These are phyloP conservation scores for Melanogrammus aeglefinus DNA, from an alignment of 2,797 vertebrate genomes.

Conservation along the genomic window DNA sequence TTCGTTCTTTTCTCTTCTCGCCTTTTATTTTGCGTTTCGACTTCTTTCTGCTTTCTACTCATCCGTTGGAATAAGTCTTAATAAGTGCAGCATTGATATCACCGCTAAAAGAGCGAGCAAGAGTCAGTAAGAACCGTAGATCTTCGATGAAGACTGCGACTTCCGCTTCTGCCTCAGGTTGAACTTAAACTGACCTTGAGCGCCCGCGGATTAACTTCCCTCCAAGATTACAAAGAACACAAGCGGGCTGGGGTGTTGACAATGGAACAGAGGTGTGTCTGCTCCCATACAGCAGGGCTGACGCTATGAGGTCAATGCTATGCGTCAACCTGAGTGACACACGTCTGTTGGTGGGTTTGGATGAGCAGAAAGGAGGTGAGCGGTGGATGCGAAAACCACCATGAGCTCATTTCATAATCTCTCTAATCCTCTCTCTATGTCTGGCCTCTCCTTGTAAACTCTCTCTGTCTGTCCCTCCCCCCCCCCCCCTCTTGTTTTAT, in stretches of 20 bases:
- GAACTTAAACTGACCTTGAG: too few relatives aligned
- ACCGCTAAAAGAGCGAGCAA: too few relatives aligned
- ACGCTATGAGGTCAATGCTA: not conserved
- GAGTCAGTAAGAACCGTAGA: too few relatives aligned
- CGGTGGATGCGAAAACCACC: not conserved
- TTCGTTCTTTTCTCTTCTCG: too few relatives aligned
- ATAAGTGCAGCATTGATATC: too few relatives aligned
- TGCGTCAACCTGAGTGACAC: not conserved
- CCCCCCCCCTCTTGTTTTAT: too few relatives aligned
- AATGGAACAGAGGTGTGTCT: not conserved
- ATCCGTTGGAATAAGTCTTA: too few relatives aligned
- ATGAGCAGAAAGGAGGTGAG: not conserved
- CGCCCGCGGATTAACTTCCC: not conserved
- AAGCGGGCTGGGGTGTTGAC: not conserved
- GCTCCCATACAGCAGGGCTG: too few relatives aligned
- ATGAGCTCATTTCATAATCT: not conserved
- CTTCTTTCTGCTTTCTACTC: too few relatives aligned
- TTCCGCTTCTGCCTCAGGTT: too few relatives aligned
- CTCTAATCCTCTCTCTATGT: not conserved
- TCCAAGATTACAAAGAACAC: not conserved
- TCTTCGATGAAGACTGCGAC: too few relatives aligned
- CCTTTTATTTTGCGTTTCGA: too few relatives aligned
- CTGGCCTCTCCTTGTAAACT: not conserved
- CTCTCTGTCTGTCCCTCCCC: not conserved
- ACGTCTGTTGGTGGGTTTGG: not conserved